phyloP scores from a whole-genome alignment of 2,888 invertebrate genomes.

The Macrosoma leucophasiata region DNA sequence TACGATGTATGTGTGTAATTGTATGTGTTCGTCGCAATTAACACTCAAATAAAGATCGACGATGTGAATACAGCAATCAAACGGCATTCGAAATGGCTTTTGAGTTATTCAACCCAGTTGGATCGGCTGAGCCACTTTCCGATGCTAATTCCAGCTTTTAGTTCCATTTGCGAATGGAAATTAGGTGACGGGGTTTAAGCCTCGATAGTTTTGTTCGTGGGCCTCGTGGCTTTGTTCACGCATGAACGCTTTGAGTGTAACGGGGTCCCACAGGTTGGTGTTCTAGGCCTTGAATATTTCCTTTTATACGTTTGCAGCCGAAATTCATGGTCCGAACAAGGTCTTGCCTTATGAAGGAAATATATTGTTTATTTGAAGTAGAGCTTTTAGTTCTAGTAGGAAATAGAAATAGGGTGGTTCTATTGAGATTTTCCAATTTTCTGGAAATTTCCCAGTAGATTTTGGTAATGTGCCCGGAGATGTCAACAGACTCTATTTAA shows the following conservation, averaged over 20 bases:
- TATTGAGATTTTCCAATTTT: too few species aligned
- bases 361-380: too few species aligned
- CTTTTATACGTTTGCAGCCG: too few species aligned
- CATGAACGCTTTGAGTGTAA: slow-evolving; percentile 20
- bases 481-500: too few species aligned
- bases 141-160: slow-evolving; percentile 60
- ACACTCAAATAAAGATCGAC: slow-evolving; percentile 14
- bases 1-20: too few species aligned
- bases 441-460: too few species aligned
- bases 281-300: slow-evolving; percentile 12
- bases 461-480: too few species aligned
- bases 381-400: too few species aligned
- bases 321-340: too few species aligned
- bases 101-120: slow-evolving; percentile 29
- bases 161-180: slow-evolving; percentile 61
- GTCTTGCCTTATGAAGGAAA: too few species aligned
- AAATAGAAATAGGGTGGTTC: too few species aligned
- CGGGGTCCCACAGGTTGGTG: slow-evolving; percentile 21
- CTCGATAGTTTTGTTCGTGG: slow-evolving; percentile 38
- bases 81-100: slow-evolving; percentile 49
- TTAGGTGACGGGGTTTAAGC: slow-evolving; percentile 41
- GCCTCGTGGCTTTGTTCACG: slow-evolving; percentile 2
- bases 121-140: slow-evolving; percentile 42
- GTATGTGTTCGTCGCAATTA: slow-evolving; percentile 31
- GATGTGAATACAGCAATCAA: slow-evolving; percentile 36